Conservation (phyloP, 2,797 vertebrate genomes). For the Psittacula echo region DNA sequence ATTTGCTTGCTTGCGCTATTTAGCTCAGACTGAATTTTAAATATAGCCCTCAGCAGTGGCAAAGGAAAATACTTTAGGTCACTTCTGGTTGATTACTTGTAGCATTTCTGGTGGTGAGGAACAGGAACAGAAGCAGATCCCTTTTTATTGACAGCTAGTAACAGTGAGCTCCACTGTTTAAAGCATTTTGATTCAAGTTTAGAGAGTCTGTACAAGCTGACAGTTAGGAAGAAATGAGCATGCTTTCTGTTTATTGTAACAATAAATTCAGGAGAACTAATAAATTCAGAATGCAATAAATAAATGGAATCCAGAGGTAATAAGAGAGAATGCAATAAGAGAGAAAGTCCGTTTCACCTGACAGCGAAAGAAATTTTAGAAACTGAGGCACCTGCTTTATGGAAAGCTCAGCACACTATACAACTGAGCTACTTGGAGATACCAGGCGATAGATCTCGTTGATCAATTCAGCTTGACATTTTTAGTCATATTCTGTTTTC, state of each 20-base stretch:
- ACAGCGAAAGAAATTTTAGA: neutral
- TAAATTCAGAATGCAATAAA: neutral
- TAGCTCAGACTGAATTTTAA: neutral
- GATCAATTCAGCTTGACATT: neutral
- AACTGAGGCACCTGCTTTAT: neutral
- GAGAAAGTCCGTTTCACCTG: neutral
- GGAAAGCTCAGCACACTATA: neutral
- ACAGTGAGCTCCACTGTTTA: neutral
- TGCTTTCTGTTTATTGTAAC: neutral
- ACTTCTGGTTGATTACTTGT: neutral
- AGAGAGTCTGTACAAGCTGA: neutral
- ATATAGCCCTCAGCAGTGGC: neutral
- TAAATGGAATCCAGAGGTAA: neutral
- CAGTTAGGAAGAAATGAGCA: neutral
- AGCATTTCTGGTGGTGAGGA: neutral
- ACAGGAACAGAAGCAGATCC: neutral
- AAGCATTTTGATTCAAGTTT: neutral
- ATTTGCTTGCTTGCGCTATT: slow-evolving; percentile 1
- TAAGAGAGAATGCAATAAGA: neutral
- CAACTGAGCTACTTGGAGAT: neutral
- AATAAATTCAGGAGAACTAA: neutral
- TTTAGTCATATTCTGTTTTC: neutral
- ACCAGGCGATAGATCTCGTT: neutral
- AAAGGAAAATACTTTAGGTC: neutral
- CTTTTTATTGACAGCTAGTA: neutral